Evolutionary conservation across 2,888 invertebrate genomes (phyloP), one percentile per base, ranked within the genome.

Genomic region (Caenorhabditis virilis): DNA sequence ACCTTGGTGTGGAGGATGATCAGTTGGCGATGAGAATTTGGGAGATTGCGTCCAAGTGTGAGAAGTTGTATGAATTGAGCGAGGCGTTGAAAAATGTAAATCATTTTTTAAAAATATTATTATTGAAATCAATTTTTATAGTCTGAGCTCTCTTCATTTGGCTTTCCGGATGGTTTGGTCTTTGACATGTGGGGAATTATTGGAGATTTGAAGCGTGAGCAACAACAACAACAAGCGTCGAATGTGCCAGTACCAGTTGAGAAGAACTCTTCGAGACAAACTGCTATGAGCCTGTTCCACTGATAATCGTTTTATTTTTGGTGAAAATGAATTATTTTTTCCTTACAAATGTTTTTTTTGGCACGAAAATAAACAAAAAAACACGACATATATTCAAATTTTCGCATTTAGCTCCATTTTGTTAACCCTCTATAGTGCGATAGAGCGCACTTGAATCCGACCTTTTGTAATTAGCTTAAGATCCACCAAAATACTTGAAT

Each of bases 81-180:
- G 58, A 64, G 13, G 57, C 59, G 11, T 57, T 79, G 20, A 48
- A 61, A 27, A 39, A 54, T 13, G 61, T 61, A 18, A 38, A 18
- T 2, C 7, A 4, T 15, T 22, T 20, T 39, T 25, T 16, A 15
- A 13, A 23, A 20, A 16, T 18, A 9, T 30, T 35, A 9, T 23
- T 7, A 25, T 35, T 35, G 20, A 30, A 13, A 6, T 30, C 30
- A 25, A 25, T 27, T 43, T 33, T 92, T 56, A 42, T 82, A 95
- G 82, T 90, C 95, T n/a, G 95, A 97, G 83, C 87, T 98, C 77
- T 91, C 91, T 84, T 91, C 90, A 60, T 95, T 97, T 83, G 93
- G 92, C 25, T 97, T 98, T 84, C 93, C 92, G 0, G 94, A 95
- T 83, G 95, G 95, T 83, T 91, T 97, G 83, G 90, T 97, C 53